phyloP scores from a whole-genome alignment of 2,888 invertebrate species.

The Clivina fossor region DNA sequence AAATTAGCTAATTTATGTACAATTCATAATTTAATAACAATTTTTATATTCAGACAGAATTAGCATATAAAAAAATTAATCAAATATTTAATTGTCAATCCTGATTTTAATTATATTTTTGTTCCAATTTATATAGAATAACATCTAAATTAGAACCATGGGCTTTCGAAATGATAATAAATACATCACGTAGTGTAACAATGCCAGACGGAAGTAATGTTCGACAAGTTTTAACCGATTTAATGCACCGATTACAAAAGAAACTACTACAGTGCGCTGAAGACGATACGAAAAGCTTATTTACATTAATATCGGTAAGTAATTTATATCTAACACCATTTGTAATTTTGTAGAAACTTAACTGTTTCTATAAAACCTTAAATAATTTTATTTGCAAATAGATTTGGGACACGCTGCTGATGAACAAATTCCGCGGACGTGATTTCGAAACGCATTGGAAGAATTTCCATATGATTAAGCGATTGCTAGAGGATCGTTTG shows the following conservation, averaged over 20 bases:
- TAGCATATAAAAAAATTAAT: too few relatives aligned
- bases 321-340: too few relatives aligned
- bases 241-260: conserved; percentile 64
- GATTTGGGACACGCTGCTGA: conserved; percentile 68
- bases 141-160: conserved; percentile 61
- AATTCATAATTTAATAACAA: too few relatives aligned
- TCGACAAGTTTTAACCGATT: conserved; percentile 61
- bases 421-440: conserved; percentile 58
- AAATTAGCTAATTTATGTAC: too few relatives aligned
- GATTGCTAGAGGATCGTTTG: conserved; percentile 64
- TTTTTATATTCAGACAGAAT: too few relatives aligned
- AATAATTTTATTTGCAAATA: conserved; percentile 47
- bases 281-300: conserved; percentile 78
- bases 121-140: conserved; percentile 54
- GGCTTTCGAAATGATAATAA: conserved; percentile 56
- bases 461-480: conserved; percentile 64
- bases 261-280: conserved; percentile 67
- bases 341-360: not conserved
- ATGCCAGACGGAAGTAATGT: conserved; percentile 72
- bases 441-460: conserved; percentile 68
- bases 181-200: conserved; percentile 48
- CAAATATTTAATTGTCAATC: too few relatives aligned
- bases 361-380: conserved; percentile 14
- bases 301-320: conserved; percentile 50
- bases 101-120: conserved; percentile 19